Percentiles rank a stretch among this genome's conserved stretches.
Conservation (phyloP, 2,888 invertebrate species). For the Drosophila lacicola region DNA sequence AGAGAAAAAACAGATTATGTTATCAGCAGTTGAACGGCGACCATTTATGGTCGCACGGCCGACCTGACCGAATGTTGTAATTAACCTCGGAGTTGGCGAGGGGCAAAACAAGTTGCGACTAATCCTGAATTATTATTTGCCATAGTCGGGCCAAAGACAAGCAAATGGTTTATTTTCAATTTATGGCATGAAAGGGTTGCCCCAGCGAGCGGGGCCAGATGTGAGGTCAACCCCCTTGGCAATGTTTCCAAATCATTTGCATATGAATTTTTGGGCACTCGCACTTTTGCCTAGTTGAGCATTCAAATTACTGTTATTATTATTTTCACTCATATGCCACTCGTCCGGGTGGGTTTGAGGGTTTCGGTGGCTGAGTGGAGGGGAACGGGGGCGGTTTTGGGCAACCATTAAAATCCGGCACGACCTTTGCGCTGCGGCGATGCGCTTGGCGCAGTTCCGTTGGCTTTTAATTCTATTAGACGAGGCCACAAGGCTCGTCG, state of each 20-base stretch:
- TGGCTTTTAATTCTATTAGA: constrained; percentile 77
- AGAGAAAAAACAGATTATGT: constrained; percentile 67
- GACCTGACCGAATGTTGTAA: constrained; percentile 82
- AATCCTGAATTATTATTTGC: constrained; percentile 79
- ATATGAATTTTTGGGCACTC: constrained; percentile 72
- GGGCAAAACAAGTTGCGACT: constrained; percentile 63
- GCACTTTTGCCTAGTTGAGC: constrained; percentile 63
- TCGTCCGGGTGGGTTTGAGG: constrained; percentile 22
- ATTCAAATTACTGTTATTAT: constrained; percentile 79
- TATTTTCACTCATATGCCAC: constrained; percentile 78
- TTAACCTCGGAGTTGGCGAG: constrained; percentile 65
- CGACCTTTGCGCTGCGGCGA: constrained; percentile 62
- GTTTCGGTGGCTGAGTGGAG: constrained; percentile 15
- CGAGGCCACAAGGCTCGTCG: constrained; percentile 46
- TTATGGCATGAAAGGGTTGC: constrained; percentile 63
- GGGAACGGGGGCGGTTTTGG: constrained; percentile 4
- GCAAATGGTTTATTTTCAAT: constrained; percentile 79
- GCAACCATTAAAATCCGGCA: constrained; percentile 65
- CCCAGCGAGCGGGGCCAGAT: neutral
- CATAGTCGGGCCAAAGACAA: constrained; percentile 50
- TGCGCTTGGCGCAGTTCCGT: constrained; percentile 67
- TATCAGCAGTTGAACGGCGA: constrained; percentile 74
- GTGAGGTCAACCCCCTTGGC: constrained; percentile 11
- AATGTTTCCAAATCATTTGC: constrained; percentile 73
- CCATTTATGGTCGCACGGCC: constrained; percentile 57